Conservation (phyloP, 2,113 vertebrate species). For the Perca schrenkii region DNA sequence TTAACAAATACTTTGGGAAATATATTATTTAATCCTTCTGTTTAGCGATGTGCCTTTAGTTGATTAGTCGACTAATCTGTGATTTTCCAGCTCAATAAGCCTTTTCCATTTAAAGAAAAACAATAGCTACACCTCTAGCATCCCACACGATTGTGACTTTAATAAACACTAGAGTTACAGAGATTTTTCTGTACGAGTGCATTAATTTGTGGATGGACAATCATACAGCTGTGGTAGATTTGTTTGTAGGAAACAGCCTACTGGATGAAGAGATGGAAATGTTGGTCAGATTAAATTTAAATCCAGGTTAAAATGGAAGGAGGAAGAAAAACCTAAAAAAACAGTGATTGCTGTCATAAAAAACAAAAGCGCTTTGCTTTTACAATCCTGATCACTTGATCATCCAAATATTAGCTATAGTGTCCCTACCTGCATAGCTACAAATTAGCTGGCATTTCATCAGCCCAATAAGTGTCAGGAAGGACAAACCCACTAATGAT, state of each 20-base stretch:
- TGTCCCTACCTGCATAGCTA: background rate
- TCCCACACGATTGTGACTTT: background rate
- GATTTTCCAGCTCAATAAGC: background rate
- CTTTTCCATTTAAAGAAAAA: background rate
- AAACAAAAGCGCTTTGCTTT: background rate
- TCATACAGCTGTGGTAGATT: background rate
- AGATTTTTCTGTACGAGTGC: background rate
- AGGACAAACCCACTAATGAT: background rate
- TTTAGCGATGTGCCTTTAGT: background rate
- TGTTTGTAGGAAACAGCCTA: too few species aligned
- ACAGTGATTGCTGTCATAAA: background rate
- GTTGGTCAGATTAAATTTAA: background rate
- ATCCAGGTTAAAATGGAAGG: background rate
- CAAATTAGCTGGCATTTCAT: conserved; percentile 20
- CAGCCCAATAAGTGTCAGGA: background rate
- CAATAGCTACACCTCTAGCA: too few species aligned
- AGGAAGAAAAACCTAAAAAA: too few species aligned
- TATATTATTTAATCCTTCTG: too few species aligned
- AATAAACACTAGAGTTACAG: background rate
- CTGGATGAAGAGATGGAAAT: background rate
- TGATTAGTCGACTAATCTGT: background rate
- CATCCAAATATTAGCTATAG: background rate
- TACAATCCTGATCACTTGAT: background rate
- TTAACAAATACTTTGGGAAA: too few species aligned
- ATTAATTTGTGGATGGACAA: background rate